These are phyloP conservation scores for Botia almorhae DNA, from an alignment of 2,797 vertebrate genomes.

Conservation along the genomic window DNA sequence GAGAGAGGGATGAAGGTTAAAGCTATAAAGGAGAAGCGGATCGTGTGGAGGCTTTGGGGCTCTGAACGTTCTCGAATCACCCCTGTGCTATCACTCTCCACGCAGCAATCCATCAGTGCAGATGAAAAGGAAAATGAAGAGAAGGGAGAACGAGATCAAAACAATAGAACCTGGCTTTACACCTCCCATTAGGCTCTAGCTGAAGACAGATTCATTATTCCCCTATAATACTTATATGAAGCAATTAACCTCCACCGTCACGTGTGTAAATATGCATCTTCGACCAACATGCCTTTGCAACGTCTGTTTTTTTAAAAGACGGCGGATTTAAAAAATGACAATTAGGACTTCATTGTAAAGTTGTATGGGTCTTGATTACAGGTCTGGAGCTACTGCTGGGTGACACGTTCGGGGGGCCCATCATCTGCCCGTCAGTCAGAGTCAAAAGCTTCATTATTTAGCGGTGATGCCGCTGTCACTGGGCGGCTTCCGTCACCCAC, in stretches of 20 bases:
- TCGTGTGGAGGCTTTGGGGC: conserved; percentile 59
- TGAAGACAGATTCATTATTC: conserved; percentile 18
- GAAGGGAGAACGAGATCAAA: conserved; percentile 31
- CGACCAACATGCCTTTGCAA: not conserved
- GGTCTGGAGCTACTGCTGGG: conserved; percentile 1
- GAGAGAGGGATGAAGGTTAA: conserved; percentile 59
- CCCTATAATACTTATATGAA: conserved; percentile 22
- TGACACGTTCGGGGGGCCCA: conserved; percentile 19
- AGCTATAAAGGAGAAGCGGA: conserved; percentile 54
- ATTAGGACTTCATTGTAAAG: conserved; percentile 22
- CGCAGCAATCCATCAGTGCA: conserved; percentile 63
- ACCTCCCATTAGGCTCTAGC: conserved; percentile 7
- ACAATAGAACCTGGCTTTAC: conserved; percentile 30
- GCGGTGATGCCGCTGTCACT: conserved; percentile 30
- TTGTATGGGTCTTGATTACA: conserved; percentile 22
- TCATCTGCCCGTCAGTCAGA: conserved; percentile 42
- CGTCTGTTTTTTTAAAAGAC: not conserved
- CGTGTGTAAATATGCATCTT: conserved; percentile 2
- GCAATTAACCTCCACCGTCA: conserved; percentile 18
- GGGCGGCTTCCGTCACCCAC: conserved; percentile 46
- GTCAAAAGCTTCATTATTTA: conserved; percentile 49
- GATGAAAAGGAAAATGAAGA: conserved; percentile 53
- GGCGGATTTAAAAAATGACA: conserved; percentile 1
- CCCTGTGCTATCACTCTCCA: conserved; percentile 67
- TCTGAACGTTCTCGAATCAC: conserved; percentile 59